Evolutionary conservation across 2,888 invertebrate genomes (phyloP).

Genomic region (Dryobota labecula): DNA sequence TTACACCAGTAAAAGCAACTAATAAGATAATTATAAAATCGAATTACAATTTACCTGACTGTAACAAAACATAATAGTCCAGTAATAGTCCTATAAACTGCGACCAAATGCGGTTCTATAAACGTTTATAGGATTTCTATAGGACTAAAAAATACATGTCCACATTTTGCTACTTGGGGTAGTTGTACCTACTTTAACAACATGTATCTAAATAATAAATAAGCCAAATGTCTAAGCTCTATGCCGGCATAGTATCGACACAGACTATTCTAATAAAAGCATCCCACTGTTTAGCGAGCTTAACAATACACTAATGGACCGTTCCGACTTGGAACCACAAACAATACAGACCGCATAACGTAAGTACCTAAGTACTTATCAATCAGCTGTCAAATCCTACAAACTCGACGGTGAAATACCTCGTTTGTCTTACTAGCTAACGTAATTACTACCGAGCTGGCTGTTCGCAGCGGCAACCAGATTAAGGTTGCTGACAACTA

Average conservation of each 20-base stretch:
- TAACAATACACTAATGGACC: constrained; percentile 3
- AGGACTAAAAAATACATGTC: no score
- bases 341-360: constrained; percentile 29
- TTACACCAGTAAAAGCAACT: no score
- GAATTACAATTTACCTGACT: no score
- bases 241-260: constrained; percentile 11
- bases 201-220: background rate
- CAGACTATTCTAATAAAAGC: constrained; percentile 27
- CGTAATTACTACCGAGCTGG: constrained; percentile 56
- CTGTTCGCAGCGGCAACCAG: constrained; percentile 60
- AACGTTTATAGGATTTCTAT: no score
- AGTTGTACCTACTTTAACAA: background rate
- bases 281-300: constrained; percentile 5
- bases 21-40: no score
- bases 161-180: no score
- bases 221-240: background rate
- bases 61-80: no score
- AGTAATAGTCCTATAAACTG: no score
- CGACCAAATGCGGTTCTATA: no score
- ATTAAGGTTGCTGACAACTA: constrained; percentile 72
- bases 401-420: constrained; percentile 52
- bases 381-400: constrained; percentile 65
- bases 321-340: constrained; percentile 7
- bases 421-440: constrained; percentile 65
- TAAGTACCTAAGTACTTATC: constrained; percentile 42